These are phyloP conservation scores for Oasisia sp. DNA, from an alignment of 2,888 invertebrate genomes.

Conservation along the genomic window DNA sequence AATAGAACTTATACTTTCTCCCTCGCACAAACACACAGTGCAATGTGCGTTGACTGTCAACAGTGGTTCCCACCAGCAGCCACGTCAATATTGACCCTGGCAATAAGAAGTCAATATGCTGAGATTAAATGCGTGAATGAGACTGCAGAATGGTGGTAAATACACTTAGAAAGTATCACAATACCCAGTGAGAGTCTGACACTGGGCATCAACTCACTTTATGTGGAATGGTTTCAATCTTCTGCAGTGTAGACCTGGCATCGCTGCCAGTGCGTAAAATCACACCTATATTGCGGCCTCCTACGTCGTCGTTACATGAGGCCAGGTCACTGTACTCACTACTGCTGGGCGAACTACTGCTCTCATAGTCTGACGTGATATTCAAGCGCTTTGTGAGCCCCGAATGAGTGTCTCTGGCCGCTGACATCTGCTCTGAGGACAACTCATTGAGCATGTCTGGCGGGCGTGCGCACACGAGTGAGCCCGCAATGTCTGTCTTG, in stretches of 20 bases:
- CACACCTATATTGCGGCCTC: constrained; percentile 30
- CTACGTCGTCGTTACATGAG: constrained; percentile 43
- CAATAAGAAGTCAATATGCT: too few relatives aligned
- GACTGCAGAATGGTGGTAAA: neutral
- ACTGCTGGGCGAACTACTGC: constrained; percentile 67
- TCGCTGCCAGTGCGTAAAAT: constrained; percentile 30
- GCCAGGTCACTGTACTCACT: constrained; percentile 63
- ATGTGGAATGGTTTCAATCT: neutral
- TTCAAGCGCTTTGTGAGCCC: constrained; percentile 45
- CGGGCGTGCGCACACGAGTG: constrained; percentile 18
- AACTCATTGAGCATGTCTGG: neutral
- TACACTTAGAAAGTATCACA: neutral
- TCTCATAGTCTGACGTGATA: constrained; percentile 65
- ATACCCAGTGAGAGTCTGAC: neutral
- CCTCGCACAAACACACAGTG: neutral
- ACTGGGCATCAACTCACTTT: neutral
- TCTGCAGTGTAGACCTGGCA: neutral
- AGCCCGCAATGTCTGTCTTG: neutral
- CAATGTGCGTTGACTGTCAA: neutral
- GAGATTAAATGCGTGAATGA: neutral
- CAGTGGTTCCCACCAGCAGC: neutral
- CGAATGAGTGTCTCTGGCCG: neutral
- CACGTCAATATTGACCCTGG: neutral
- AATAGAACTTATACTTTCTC: neutral
- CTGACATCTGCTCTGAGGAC: neutral